These are phyloP conservation scores for Halictus ligatus DNA, from an alignment of 2,888 invertebrate species.

Conservation along the genomic window DNA sequence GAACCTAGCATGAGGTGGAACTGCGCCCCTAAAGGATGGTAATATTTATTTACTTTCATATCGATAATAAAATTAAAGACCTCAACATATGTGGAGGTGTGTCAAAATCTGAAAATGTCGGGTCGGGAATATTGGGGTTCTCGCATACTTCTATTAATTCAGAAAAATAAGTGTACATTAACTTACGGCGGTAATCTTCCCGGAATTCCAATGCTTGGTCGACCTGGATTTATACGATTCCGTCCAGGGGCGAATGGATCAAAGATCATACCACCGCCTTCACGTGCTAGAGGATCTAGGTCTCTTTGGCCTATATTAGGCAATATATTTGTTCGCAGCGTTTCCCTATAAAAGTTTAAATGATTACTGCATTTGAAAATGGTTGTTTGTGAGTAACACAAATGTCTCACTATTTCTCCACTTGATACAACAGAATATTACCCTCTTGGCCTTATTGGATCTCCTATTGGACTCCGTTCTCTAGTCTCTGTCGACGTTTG, in stretches of 20 bases:
- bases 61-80: not conserved
- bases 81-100: not conserved
- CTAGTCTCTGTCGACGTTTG: constrained; percentile 81
- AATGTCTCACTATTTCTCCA: constrained; percentile 26
- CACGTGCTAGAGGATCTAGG: constrained; percentile 89
- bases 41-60: not conserved
- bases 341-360: constrained; percentile 55
- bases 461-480: constrained; percentile 45
- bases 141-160: not conserved
- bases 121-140: not conserved
- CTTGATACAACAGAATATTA: constrained; percentile 63
- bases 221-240: constrained; percentile 78
- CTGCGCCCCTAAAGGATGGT: constrained; percentile 85
- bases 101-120: not conserved
- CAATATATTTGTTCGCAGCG: constrained; percentile 61
- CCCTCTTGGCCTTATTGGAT: constrained; percentile 68
- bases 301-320: constrained; percentile 89
- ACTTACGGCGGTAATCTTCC: constrained; percentile 87
- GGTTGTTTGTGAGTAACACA: constrained; percentile 55
- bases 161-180: not conserved
- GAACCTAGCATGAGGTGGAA: constrained; percentile 93
- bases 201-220: constrained; percentile 86
- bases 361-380: not conserved
- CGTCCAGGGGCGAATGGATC: constrained; percentile 86
- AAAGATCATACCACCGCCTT: constrained; percentile 91